Conservation (phyloP, 2,888 invertebrate species). For the Phortica okadai region DNA sequence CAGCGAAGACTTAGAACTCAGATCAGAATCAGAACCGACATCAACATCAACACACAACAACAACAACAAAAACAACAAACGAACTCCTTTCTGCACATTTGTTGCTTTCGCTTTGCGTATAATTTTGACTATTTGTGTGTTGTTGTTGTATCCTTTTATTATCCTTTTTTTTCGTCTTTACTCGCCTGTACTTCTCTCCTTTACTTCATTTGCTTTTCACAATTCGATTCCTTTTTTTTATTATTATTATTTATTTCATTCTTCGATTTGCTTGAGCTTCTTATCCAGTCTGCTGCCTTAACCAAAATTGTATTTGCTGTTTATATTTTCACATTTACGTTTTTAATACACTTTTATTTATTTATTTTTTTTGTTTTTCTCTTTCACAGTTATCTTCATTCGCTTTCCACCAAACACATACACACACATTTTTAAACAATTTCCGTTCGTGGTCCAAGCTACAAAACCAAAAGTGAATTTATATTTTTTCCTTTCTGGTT, state of each 20-base stretch:
- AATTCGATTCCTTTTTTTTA: slow-evolving; percentile 32
- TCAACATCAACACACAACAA: too few species aligned
- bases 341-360: not conserved
- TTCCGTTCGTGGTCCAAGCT: not conserved
- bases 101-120: slow-evolving; percentile 34
- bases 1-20: not conserved
- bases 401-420: not conserved
- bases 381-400: not conserved
- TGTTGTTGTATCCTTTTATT: slow-evolving; percentile 36
- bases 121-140: not conserved
- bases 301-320: slow-evolving; percentile 1
- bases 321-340: slow-evolving; percentile 6
- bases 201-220: slow-evolving; percentile 60
- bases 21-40: not conserved
- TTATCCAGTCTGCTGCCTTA: slow-evolving; percentile 28
- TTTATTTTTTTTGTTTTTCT: not conserved
- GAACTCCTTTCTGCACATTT: not conserved
- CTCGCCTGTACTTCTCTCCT: too few species aligned
- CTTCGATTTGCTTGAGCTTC: not conserved
- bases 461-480: slow-evolving; percentile 15
- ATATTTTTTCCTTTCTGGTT: not conserved
- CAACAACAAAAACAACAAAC: not conserved
- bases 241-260: not conserved
- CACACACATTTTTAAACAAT: not conserved
- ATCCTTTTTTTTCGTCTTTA: slow-evolving; percentile 63